Evolutionary conservation across 2,888 invertebrate genomes (phyloP).

Genomic region (Mesorhabditis sp.): DNA sequence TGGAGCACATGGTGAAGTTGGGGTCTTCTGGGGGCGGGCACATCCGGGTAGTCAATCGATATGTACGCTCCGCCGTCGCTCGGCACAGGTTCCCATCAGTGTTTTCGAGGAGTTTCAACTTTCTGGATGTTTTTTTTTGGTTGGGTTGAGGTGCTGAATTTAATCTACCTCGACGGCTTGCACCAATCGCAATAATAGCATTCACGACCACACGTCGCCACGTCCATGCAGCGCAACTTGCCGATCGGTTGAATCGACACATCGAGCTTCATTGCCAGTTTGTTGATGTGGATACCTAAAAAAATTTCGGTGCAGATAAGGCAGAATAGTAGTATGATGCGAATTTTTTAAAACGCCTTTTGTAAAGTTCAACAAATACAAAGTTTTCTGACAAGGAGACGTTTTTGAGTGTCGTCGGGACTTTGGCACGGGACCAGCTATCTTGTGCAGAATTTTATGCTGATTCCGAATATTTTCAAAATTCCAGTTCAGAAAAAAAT

Average conservation of each 20-base stretch:
- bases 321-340: background rate
- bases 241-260: constrained; percentile 57
- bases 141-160: background rate
- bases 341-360: background rate
- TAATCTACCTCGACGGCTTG: constrained; percentile 27
- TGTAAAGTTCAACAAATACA: background rate
- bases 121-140: constrained; percentile 23
- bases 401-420: no score
- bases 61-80: constrained; percentile 53
- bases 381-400: background rate
- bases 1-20: constrained; percentile 56
- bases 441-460: no score
- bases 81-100: constrained; percentile 55
- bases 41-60: constrained; percentile 41
- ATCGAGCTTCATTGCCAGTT: constrained; percentile 55
- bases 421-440: no score
- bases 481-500: background rate
- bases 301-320: background rate
- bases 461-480: no score
- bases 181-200: constrained; percentile 57
- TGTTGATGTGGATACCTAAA: constrained; percentile 53
- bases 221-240: constrained; percentile 56
- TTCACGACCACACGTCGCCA: constrained; percentile 55
- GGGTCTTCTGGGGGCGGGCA: constrained; percentile 57
- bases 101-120: constrained; percentile 54